phyloP scores from a whole-genome alignment of 1,140 invertebrate species.

The Pissodes strobi region DNA sequence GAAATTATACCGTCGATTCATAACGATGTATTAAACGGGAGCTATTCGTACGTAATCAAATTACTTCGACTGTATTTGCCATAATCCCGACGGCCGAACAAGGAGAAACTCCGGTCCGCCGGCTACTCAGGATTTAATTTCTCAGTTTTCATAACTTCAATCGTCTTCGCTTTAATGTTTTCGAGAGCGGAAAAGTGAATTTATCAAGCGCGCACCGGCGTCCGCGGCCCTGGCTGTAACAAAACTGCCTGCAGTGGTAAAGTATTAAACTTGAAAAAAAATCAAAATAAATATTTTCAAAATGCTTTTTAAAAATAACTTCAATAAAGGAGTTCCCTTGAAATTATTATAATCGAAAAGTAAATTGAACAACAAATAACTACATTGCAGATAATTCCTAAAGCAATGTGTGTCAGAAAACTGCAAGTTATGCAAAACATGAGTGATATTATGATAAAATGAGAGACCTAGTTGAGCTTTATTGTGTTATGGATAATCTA shows the following conservation, averaged over 20 bases:
- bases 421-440: no score
- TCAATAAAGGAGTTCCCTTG: no score
- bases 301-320: no score
- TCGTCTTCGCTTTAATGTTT: conserved; percentile 58
- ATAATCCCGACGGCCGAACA: conserved; percentile 42
- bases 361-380: no score
- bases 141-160: conserved; percentile 58
- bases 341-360: no score
- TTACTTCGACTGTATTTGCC: conserved; percentile 55
- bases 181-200: conserved; percentile 57
- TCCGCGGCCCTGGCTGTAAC: conserved; percentile 50
- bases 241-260: conserved; percentile 17
- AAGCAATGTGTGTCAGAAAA: no score
- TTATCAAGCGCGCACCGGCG: conserved; percentile 57
- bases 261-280: not conserved
- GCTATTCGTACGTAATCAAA: conserved; percentile 57
- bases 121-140: conserved; percentile 54
- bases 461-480: no score
- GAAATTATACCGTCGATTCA: conserved; percentile 51
- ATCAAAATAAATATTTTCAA: no score
- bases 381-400: no score
- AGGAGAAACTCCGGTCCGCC: conserved; percentile 22
- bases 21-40: conserved; percentile 54
- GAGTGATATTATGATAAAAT: no score
- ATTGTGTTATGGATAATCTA: no score